Base-by-base conservation (phyloP, 2,113 vertebrate genomes). In the Otis tarda region DNA sequence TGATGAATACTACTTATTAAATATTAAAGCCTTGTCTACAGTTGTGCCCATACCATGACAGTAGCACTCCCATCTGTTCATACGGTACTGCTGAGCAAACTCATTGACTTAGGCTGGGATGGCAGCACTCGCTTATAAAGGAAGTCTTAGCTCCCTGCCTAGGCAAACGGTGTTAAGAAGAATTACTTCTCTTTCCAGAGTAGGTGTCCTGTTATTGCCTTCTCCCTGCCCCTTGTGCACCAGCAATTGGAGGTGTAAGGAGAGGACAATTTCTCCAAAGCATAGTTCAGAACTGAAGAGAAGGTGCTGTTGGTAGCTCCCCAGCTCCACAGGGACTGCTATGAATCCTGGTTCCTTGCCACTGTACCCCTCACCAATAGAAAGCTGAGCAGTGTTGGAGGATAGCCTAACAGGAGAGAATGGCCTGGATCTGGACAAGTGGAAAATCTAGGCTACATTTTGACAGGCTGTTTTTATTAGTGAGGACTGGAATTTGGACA, bases 1-100 rank as follows among this genome's bases (percentile, higher is more conserved):
- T 82, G 88, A 95, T 91, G 86, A 96, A 84, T 93, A 59, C 83
- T 68, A 7, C 50, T 91, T 55, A 91, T 97, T 84, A 94, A 96
- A 93, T 93, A 95, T 95, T 96, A 82, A 97, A 91, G 23, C 45
- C 53, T 83, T 82, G 39, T 83, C 86, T 89, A 35, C 52, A 41
- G 55, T 39, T 5, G 1, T 67, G 59, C 55, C 35, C 5, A 9
- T 63, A 18, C 35, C n/a, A 17, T 60, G 57, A 77, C 81, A 85
- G 57, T 27, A 64, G n/a, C 45, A 27, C 20, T 73, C 10, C 43
- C 25, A 9, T 45, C 63, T 64, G 4, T 78, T 95, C 43, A 3
- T 37, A 13, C 1, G 5, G 35, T 56, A 17, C 64, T 45, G 5
- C 12, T 45, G 69, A 89, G 60, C 56, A 92, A 73, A 71, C 31